Evolutionary conservation across 2,113 vertebrate species (phyloP).

Genomic region (Ochotona princeps): DNA sequence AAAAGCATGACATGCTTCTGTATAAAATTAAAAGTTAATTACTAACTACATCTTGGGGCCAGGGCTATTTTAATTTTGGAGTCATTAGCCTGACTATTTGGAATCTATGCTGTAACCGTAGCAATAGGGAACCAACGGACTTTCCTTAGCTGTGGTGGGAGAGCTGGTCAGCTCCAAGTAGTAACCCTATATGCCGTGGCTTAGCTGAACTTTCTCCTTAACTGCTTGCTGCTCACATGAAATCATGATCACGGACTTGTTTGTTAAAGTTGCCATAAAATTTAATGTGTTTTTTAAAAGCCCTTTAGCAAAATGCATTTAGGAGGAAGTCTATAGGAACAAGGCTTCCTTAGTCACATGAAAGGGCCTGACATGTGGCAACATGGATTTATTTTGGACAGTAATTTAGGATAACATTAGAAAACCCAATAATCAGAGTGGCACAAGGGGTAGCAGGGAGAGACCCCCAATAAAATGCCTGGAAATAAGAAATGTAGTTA

Average conservation of each 20-base stretch:
- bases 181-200: constrained; percentile 20
- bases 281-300: constrained; percentile 77
- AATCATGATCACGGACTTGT: constrained; percentile 70
- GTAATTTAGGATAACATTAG: constrained; percentile 41
- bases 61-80: constrained; percentile 78
- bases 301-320: constrained; percentile 73
- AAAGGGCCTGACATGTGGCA: constrained; percentile 57
- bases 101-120: constrained; percentile 80
- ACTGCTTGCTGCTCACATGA: constrained; percentile 44
- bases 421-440: constrained; percentile 15
- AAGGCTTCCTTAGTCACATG: constrained; percentile 45
- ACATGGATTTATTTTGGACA: constrained; percentile 1
- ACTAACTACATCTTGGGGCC: constrained; percentile 75
- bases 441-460: not conserved
- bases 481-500: not conserved
- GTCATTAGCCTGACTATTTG: constrained; percentile 79
- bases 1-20: constrained; percentile 77
- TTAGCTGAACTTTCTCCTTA: constrained; percentile 62
- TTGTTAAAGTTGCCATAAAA: constrained; percentile 76
- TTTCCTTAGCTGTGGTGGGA: constrained; percentile 38
- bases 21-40: constrained; percentile 84
- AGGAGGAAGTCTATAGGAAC: constrained; percentile 56
- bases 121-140: constrained; percentile 60
- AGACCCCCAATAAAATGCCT: not conserved
- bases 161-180: constrained; percentile 70